A percentile compares a stretch with the other conserved stretches of the same genome.
phyloP scores from a whole-genome alignment of 1,140 invertebrate species.

The Scaptomyza graminum region DNA sequence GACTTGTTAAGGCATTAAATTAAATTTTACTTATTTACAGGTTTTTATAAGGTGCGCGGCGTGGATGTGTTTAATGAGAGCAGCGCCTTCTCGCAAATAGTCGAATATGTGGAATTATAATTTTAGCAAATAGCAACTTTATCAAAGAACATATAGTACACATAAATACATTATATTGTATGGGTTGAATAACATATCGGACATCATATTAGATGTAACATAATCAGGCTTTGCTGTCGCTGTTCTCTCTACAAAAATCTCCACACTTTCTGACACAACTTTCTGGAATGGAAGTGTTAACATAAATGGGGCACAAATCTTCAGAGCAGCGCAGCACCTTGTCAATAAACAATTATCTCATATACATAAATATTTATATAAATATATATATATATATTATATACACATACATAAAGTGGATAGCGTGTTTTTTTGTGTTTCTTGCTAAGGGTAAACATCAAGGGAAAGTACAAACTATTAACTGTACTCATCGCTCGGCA shows the following conservation, averaged over 20 bases:
- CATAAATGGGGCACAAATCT: constrained; percentile 55
- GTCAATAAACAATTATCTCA: constrained; percentile 56
- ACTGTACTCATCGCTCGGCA: constrained; percentile 48
- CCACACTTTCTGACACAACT: constrained; percentile 26
- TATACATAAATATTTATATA: constrained; percentile 55
- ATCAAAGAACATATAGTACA: constrained; percentile 21
- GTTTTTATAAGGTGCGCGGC: constrained; percentile 78
- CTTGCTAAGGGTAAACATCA: neutral
- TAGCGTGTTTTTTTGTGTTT: constrained; percentile 30
- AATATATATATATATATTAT: constrained; percentile 46
- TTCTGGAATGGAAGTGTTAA: constrained; percentile 64
- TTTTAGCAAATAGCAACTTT: constrained; percentile 37
- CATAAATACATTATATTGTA: constrained; percentile 21
- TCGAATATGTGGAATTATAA: constrained; percentile 79
- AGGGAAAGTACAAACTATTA: constrained; percentile 13
- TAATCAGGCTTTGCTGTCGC: constrained; percentile 70
- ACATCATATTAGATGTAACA: constrained; percentile 59
- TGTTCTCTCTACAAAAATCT: constrained; percentile 10
- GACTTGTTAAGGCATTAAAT: neutral
- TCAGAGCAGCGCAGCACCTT: constrained; percentile 52
- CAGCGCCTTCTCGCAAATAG: constrained; percentile 72
- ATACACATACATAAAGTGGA: constrained; percentile 51
- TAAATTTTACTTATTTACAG: constrained; percentile 22
- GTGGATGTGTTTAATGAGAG: constrained; percentile 71
- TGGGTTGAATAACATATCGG: constrained; percentile 50